Evolutionary conservation across 2,888 invertebrate species (phyloP), one percentile per base, ranked within the genome.

Genomic region (Mesoligia furuncula): DNA sequence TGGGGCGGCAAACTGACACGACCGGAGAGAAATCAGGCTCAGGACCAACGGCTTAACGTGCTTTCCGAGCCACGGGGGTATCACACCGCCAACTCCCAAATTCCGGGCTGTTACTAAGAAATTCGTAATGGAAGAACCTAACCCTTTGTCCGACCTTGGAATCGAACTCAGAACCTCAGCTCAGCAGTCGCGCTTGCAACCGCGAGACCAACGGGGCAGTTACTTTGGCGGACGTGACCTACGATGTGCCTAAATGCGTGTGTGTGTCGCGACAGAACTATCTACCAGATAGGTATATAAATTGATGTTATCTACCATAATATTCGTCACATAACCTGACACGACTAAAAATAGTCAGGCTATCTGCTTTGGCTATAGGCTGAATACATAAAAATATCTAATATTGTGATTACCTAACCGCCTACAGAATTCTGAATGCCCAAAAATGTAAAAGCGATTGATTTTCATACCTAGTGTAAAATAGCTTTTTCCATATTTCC

Each of bases 401-500:
- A 64, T 57, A 36, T 57, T 48, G 27, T 64, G 20, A 31, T 72
- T 45, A 57, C 17, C 20, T 48, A 64, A 80, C 64, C 64, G 78
- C 78, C 78, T 78, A 78, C 72, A 65, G 80, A 24, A 65, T 57
- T 11, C 45, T 39, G 8, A 13, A 5, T 59, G n/a, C 2, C 80
- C 54, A 57, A 80, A 78, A 57, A n/a, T 7, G 45, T 31, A 15
- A 48, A 79, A 65, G 0, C 27, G 31, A 71, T 71, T 57, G 54
- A 72, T 80, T 78, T 71, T 57, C 45, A 39, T 39, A 78, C 31
- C 54, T 45, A 42, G 11, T 54, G 13, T 7, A 17, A 36, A 78
- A 77, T 78, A 6, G 68, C 0, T 78, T 72, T 77, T 15, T 39
- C 64, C 72, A 48, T 65, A 79, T 36, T 79, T 39, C 24, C 20